Conservation (phyloP, 2,113 vertebrate species). For the Gymnocephalus cernua region DNA sequence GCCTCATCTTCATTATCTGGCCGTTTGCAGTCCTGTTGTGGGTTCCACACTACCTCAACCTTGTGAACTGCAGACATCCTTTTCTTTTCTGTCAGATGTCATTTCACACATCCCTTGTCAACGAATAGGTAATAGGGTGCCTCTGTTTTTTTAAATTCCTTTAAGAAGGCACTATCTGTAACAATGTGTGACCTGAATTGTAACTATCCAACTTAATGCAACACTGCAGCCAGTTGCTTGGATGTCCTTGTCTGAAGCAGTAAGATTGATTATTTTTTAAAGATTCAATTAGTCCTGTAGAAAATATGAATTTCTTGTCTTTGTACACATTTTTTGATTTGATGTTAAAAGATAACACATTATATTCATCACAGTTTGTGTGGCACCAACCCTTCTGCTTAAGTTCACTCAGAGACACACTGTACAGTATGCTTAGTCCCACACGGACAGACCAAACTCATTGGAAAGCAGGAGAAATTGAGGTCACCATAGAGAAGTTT, state of each 20-base stretch:
- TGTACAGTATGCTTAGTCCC: conserved; percentile 33
- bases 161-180: background rate
- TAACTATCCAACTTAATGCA: conserved; percentile 7
- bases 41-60: background rate
- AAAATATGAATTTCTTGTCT: conserved; percentile 7
- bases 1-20: background rate
- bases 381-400: conserved; percentile 29
- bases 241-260: conserved; percentile 10
- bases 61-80: background rate
- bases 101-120: conserved; percentile 3
- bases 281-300: conserved; percentile 14
- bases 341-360: background rate
- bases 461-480: conserved; percentile 68
- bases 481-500: conserved; percentile 82
- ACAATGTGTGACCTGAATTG: conserved; percentile 27
- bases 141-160: conserved; percentile 10
- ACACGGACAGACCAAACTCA: conserved; percentile 50
- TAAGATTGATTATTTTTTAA: background rate
- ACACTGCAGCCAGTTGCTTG: conserved; percentile 8
- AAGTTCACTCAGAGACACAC: conserved; percentile 33
- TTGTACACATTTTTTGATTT: background rate
- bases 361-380: background rate
- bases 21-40: background rate
- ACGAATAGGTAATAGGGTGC: background rate
- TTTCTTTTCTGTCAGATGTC: background rate